phyloP scores from a whole-genome alignment of 1,140 invertebrate species.

The Lordiphosa stackelbergi region DNA sequence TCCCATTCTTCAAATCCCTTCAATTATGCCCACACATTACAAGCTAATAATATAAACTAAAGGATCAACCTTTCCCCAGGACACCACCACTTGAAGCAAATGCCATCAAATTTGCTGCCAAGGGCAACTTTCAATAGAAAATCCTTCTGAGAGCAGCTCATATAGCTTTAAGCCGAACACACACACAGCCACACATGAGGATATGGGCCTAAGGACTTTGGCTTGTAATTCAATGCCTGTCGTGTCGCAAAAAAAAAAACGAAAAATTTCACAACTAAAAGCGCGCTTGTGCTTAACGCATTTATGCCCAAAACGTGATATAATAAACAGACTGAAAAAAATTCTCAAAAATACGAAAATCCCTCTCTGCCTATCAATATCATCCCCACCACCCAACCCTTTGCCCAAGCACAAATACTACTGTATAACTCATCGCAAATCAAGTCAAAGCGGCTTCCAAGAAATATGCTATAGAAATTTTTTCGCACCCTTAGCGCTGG shows the following conservation, averaged over 20 bases:
- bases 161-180: slow-evolving; percentile 50
- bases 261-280: slow-evolving; percentile 53
- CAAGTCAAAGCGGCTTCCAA: slow-evolving; percentile 51
- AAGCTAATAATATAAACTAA: slow-evolving; percentile 73
- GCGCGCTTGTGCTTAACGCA: slow-evolving; percentile 70
- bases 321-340: slow-evolving; percentile 55
- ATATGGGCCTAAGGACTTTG: slow-evolving; percentile 41
- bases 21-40: slow-evolving; percentile 64
- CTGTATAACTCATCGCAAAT: slow-evolving; percentile 64
- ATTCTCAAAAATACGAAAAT: slow-evolving; percentile 45
- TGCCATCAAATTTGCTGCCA: slow-evolving; percentile 62
- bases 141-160: slow-evolving; percentile 19
- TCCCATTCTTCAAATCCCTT: slow-evolving; percentile 39
- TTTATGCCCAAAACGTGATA: slow-evolving; percentile 73
- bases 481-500: slow-evolving; percentile 59
- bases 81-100: slow-evolving; percentile 38
- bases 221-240: slow-evolving; percentile 56
- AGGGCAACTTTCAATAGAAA: slow-evolving; percentile 35
- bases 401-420: slow-evolving; percentile 32
- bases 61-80: slow-evolving; percentile 56
- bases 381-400: slow-evolving; percentile 54
- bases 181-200: slow-evolving; percentile 8
- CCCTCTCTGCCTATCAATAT: slow-evolving; percentile 64
- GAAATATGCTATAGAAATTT: slow-evolving; percentile 66
- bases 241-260: slow-evolving; percentile 24